Base-by-base conservation (phyloP, 2,888 invertebrate species). In the Parapristionchus giblindavisi region DNA sequence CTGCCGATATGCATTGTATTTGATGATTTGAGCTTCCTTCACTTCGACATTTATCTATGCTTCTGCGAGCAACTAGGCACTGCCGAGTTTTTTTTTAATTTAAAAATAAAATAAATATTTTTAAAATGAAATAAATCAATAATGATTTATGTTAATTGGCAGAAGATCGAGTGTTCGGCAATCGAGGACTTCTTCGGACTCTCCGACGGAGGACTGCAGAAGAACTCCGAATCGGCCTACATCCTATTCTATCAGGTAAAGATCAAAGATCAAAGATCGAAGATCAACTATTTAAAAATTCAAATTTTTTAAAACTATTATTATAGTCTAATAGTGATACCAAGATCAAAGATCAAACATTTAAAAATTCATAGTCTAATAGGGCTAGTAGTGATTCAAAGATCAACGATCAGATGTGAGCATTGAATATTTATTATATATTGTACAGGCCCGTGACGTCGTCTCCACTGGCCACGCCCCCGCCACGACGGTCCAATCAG, bases 131-230 rank as follows among this genome's bases (percentile, higher is more conserved):
- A n/a, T n/a, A n/a, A n/a, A n/a, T n/a, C n/a, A n/a, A n/a, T n/a
- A n/a, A 14, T 54, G 24, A 54, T 54, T 54, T 54, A n/a, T 54
- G 11, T 38, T 24, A 3, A 24, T 71, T 82, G 92, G 24, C 91
- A 96, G 95, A 99, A 99, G 93, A 98, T 99, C 88, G 99, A 99
- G 89, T 95, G 96, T 74, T 95, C 96, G 76, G 93, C 95, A 84
- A 97, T 99, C 90, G 99, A 99, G 92, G 99, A 99, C 90, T 99
- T 99, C 90, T 99, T 97, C 90, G 98, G 99, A 88, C 92, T 99
- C 88, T 96, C 98, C 76, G 80, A 81, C 65, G 73, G 82, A 77
- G 79, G 79, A 43, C 94, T 96, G 89, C 97, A 97, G 89, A 99
- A 99, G 90, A 97, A 96, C 82, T 98, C 98, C 52, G 99, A 99